Conservation (phyloP, 2,888 invertebrate species). For the Drosophila helvetica region DNA sequence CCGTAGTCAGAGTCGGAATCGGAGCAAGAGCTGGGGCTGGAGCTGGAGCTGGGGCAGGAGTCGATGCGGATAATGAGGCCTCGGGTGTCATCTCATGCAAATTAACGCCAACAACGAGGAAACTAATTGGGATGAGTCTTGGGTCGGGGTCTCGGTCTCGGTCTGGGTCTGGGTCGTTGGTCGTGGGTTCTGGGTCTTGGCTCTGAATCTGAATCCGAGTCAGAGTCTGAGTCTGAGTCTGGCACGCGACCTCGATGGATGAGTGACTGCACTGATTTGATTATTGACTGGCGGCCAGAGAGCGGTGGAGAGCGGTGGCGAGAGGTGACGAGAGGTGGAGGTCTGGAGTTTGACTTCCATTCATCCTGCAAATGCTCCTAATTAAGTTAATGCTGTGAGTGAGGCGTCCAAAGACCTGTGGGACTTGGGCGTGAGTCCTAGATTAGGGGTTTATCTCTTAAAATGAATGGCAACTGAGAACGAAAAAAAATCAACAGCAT, state of each 20-base stretch:
- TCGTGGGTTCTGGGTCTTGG: not conserved
- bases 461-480: too few species aligned
- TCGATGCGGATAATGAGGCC: constrained; percentile 60
- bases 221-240: constrained; percentile 27
- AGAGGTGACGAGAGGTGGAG: too few species aligned
- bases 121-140: constrained; percentile 32
- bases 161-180: not conserved
- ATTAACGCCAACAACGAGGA: constrained; percentile 61
- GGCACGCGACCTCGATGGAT: constrained; percentile 56
- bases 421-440: not conserved
- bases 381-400: constrained; percentile 26
- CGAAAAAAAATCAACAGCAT: not conserved
- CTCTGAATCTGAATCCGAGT: not conserved
- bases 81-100: constrained; percentile 61
- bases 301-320: too few species aligned
- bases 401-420: not conserved
- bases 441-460: not conserved
- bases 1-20: not conserved
- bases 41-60: constrained; percentile 31
- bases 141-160: not conserved
- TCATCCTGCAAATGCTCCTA: constrained; percentile 37
- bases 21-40: not conserved
- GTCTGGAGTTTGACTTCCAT: constrained; percentile 6
- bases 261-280: constrained; percentile 60
- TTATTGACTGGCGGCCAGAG: constrained; percentile 42